phyloP scores from a whole-genome alignment of 2,797 vertebrate genomes.

The Tadarida brasiliensis region DNA sequence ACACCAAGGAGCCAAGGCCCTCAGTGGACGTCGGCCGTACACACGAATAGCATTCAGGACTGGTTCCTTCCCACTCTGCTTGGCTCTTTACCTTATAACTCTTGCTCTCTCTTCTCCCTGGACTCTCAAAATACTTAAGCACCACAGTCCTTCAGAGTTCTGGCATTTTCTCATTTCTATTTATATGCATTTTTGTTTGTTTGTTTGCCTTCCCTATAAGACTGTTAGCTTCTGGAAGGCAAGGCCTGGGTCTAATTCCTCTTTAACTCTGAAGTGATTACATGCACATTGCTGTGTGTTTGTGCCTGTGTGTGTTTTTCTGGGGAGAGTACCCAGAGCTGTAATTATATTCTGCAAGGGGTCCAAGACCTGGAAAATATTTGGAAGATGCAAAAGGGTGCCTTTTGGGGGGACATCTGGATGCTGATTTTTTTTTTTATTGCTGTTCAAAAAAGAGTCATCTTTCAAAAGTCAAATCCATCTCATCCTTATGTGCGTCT shows the following conservation, averaged over 20 bases:
- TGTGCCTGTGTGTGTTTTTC: not conserved
- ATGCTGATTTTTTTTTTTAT: not conserved
- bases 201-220: not conserved
- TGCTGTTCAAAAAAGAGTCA: constrained; percentile 3
- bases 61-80: not conserved
- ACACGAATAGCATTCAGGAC: not conserved
- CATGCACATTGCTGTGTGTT: not conserved
- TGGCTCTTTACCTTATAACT: not conserved
- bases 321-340: not conserved
- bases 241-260: not conserved
- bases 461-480: constrained; percentile 30
- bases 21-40: not conserved
- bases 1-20: not conserved
- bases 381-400: not conserved
- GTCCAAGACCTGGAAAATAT: not conserved
- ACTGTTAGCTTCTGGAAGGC: not conserved
- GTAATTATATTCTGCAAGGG: constrained; percentile 14
- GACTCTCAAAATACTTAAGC: not conserved
- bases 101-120: not conserved
- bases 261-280: not conserved
- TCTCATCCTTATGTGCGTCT: not conserved
- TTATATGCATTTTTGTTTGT: not conserved
- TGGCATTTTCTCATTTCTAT: not conserved
- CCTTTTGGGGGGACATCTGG: not conserved
- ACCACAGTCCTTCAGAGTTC: not conserved